phyloP scores from a whole-genome alignment of 2,797 vertebrate genomes.

The Nothura maculosa region DNA sequence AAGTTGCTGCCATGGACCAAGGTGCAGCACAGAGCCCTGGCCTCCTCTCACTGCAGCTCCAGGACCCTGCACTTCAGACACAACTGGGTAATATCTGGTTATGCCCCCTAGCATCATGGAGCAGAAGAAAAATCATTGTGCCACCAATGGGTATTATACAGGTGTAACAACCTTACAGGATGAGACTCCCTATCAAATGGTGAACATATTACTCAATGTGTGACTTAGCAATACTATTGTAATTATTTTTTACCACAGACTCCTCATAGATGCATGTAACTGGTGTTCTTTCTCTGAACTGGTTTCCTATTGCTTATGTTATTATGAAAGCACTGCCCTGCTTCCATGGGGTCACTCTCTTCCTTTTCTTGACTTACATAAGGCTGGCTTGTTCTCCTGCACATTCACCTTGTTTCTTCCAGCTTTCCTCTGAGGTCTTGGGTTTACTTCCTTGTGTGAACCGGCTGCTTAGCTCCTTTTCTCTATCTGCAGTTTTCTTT shows the following conservation, averaged over 20 bases:
- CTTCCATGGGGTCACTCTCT: not conserved
- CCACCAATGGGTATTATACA: not conserved
- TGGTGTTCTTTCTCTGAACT: accelerated
- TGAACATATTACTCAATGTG: not conserved
- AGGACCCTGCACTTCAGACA: not conserved
- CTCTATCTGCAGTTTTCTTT: not conserved
- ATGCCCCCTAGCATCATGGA: not conserved
- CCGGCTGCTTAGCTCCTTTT: not conserved
- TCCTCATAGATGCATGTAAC: not conserved
- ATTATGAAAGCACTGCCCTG: not conserved
- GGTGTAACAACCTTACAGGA: accelerated
- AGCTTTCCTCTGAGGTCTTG: not conserved
- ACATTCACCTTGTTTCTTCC: not conserved
- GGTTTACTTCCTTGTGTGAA: not conserved
- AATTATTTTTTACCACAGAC: not conserved
- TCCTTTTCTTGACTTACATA: not conserved
- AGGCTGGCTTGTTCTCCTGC: not conserved
- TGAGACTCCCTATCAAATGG: not conserved
- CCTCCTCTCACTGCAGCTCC: accelerated
- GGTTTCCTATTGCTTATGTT: not conserved
- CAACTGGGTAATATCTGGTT: not conserved
- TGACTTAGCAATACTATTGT: not conserved
- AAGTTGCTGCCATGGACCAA: not conserved
- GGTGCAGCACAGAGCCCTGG: not conserved
- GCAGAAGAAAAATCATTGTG: not conserved